Evolutionary conservation across 2,888 invertebrate species (phyloP).

Genomic region (Mantis religiosa): DNA sequence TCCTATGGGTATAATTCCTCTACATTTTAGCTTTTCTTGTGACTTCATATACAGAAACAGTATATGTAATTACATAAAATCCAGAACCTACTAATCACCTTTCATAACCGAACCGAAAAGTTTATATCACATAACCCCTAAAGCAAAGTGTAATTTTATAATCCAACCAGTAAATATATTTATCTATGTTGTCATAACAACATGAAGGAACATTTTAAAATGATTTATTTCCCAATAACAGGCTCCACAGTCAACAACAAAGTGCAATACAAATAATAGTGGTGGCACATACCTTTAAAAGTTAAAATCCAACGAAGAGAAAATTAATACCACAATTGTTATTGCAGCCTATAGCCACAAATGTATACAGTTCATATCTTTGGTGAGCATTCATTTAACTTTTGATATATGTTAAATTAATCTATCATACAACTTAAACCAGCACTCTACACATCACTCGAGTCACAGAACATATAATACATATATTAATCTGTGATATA

Average conservation of each 20-base stretch:
- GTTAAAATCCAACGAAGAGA: background rate
- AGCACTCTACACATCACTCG: background rate
- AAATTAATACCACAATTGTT: background rate
- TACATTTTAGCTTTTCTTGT: too few relatives aligned
- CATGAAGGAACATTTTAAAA: background rate
- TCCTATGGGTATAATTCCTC: too few relatives aligned
- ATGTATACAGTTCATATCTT: background rate
- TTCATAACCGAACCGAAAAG: background rate
- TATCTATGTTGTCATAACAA: background rate
- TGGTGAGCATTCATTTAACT: background rate
- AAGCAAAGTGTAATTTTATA: background rate
- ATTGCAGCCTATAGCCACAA: background rate
- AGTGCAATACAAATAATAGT: background rate
- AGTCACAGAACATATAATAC: too few relatives aligned
- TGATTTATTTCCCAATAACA: background rate
- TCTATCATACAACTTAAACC: background rate
- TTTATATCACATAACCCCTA: background rate
- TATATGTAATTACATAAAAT: too few relatives aligned
- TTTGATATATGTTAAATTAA: background rate
- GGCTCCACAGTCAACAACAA: background rate
- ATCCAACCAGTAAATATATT: background rate
- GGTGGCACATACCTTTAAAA: background rate
- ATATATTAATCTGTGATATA: too few relatives aligned
- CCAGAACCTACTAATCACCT: too few relatives aligned
- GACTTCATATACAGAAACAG: too few relatives aligned